phyloP scores from a whole-genome alignment of 1,140 invertebrate genomes.

The Heliconius nattereri region DNA sequence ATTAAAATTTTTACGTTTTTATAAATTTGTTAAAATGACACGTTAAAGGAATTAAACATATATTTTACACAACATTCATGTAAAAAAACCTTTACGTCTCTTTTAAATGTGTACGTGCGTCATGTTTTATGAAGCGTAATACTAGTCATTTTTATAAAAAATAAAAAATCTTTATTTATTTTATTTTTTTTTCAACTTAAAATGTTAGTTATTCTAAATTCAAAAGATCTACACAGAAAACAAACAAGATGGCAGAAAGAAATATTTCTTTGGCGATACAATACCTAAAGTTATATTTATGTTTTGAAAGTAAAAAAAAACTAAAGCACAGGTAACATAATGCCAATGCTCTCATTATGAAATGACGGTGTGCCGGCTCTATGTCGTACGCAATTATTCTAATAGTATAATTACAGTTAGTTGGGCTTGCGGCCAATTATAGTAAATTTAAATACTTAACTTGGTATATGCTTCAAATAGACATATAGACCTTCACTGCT shows the following conservation, averaged over 20 bases:
- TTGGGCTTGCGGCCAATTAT: not conserved
- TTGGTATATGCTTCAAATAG: not conserved
- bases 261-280: not conserved
- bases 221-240: not conserved
- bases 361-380: not conserved
- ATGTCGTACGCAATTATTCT: slow-evolving; percentile 1
- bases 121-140: too few species aligned
- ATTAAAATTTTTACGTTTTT: too few species aligned
- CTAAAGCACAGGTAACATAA: not conserved
- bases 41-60: too few species aligned
- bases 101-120: too few species aligned
- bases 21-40: too few species aligned
- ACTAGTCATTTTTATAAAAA: too few species aligned
- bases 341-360: not conserved
- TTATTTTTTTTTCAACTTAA: not conserved
- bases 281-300: not conserved
- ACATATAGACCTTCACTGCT: not conserved
- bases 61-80: too few species aligned
- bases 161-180: not conserved
- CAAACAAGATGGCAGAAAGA: not conserved
- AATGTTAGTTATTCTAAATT: not conserved
- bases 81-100: too few species aligned
- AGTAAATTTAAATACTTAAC: slow-evolving; percentile 43
- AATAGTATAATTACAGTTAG: slow-evolving; percentile 7
- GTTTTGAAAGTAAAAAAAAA: not conserved